Percentiles rank a stretch among this genome's conserved stretches.
Evolutionary conservation across 1,140 invertebrate genomes (phyloP).

Genomic region (Steinernema khuongi): DNA sequence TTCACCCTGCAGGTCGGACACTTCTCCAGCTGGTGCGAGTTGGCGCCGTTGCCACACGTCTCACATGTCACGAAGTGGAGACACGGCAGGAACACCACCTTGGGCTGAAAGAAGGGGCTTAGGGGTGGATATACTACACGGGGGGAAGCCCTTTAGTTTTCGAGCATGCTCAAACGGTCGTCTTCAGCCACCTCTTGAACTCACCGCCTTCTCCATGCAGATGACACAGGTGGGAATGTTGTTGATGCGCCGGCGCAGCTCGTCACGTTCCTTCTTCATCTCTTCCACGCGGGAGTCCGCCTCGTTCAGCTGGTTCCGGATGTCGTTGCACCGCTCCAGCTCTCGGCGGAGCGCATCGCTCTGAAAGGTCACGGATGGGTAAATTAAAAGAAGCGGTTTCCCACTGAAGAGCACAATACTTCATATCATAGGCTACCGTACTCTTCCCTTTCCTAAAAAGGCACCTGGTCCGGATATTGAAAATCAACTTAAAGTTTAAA

Average conservation of each 20-base stretch:
- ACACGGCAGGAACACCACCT: neutral
- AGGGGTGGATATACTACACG: too few relatives aligned
- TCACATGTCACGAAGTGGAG: conserved; percentile 4
- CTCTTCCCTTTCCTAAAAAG: too few relatives aligned
- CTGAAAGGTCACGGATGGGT: too few relatives aligned
- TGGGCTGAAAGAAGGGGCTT: neutral
- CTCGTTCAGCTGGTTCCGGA: neutral
- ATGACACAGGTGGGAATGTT: conserved; percentile 9
- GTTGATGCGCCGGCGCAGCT: conserved; percentile 9
- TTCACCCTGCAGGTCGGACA: neutral
- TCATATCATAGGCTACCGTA: too few relatives aligned
- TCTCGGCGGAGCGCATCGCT: conserved; percentile 6
- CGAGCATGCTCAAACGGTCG: neutral
- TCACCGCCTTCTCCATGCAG: conserved; percentile 7
- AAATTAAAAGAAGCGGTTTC: too few relatives aligned
- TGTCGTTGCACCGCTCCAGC: conserved; percentile 1
- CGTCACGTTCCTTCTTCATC: neutral
- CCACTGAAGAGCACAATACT: too few relatives aligned
- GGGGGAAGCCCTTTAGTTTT: too few relatives aligned
- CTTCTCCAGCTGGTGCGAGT: neutral
- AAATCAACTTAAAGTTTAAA: too few relatives aligned
- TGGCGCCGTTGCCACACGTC: conserved; percentile 3
- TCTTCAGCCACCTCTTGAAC: too few relatives aligned
- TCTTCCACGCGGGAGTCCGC: neutral
- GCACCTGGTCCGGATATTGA: too few relatives aligned